Base-by-base conservation (phyloP, 2,113 vertebrate species). In the Ophthalmolycus amberensis region DNA sequence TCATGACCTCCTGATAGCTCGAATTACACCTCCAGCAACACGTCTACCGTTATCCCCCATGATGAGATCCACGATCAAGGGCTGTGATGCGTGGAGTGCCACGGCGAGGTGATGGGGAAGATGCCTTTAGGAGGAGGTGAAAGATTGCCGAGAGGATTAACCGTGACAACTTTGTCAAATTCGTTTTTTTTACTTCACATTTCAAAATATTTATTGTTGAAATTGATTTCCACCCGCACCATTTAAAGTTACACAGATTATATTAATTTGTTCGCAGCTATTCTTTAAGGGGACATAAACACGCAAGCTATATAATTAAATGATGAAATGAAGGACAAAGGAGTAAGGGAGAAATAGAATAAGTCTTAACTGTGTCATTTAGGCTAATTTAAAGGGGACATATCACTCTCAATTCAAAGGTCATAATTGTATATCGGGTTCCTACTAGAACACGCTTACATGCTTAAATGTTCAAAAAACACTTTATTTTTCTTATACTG, bases 1-100 rank as follows among this genome's bases (percentile, higher is more conserved):
- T 90, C 84, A 92, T 71, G 78, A 84, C 92, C 90, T 90, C 70
- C 70, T 91, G 93, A 89, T 89, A 74, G 90, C 89, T 89, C 56
- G 92, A 93, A 92, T 89, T 66, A 88, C 75, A 74, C 78, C 75
- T 91, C 89, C 85, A 86, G 74, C 74, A 88, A 92, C 82, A 20
- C 42, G 83, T 75, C 63, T 32, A 37, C 46, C 54, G 65, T 71
- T 72, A 7, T 46, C n/a, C 71, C 42, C 1, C 25, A 63, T 68
- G 71, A 84, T 83, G 71, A 79, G 68, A 72, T 52, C 54, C 34
- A 52, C 10, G 50, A 32, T 71, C 60, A 14, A 5, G n/a, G 12
- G 40, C 46, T 32, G 37, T 65, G 70, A 85, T 60, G 46, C 16
- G 18, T 32, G 42, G 44, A 50, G 11, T 18, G 42, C 10, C 60